Base-by-base conservation (phyloP, 2,888 invertebrate species). In the Dynastes tityus region DNA sequence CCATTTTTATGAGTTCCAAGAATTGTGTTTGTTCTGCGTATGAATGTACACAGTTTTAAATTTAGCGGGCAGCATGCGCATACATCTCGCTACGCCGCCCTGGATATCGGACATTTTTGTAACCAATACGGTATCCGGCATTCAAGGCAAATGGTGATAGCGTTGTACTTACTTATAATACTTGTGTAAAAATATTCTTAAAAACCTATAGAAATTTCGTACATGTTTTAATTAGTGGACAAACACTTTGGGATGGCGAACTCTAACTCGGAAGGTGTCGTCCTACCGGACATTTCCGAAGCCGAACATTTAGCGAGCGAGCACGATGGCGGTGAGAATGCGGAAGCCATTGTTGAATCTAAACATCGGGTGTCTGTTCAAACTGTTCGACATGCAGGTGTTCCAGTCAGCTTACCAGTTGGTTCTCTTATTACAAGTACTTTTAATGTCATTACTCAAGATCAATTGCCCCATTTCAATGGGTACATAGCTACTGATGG, bases 381-480 rank as follows among this genome's bases (percentile, higher is more conserved):
- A 81, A 86, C 88, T 9, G 89, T 89, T 4, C 84, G 89, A 78
- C 88, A 89, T 88, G 86, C 85, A 2, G 87, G 90, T 40, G 91
- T 92, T 49, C 92, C 92, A 63, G 94, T 94, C 77, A 92, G 93
- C 37, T 88, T 96, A 85, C 95, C 95, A 40, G 95, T 95, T 81
- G 95, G 95, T 74, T 95, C 95, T 29, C 92, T 96, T 86, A 94
- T 96, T 86, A 92, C 95, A 76, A 94, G 95, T 82, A 93, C 96
- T 63, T 96, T 95, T 89, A 96, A 96, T 90, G 95, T 96, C 86
- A 95, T 96, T 88, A 95, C 95, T 40, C 93, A 95, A 79, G 96
- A 96, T 85, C 95, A 96, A 87, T 88, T 96, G 86, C 95, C 95
- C 85, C 94, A 95, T 87, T 95, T 95, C 86, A 96, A 95, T 88